Evolutionary conservation across 35 echinoderm and acorn worm species (phyloP), one percentile per base, ranked within the genome.

Genomic region (Lytechinus variegatus): DNA sequence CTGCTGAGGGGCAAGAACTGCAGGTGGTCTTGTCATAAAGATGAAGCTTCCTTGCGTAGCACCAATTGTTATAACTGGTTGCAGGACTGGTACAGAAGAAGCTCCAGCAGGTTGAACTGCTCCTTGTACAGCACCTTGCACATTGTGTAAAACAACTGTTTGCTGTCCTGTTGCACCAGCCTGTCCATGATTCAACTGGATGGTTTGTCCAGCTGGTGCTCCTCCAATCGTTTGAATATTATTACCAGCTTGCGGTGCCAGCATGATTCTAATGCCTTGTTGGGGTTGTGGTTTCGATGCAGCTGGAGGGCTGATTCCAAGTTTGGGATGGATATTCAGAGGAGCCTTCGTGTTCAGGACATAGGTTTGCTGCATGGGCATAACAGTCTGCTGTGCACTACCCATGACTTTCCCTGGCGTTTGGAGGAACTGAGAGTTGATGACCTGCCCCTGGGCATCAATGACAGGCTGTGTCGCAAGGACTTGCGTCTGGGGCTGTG

Each of bases 11-110:
- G 87, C 87, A 56, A 55, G 87, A 14, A 53, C 54, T 52, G 87
- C 27, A 8, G 87, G 53, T 10, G 97, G 79, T 56, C 96, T 94
- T 86, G 96, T 98, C 87, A 98, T 97, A n/a, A 98, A 96, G 16
- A 98, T 98, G 27, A 98, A 97, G 91, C 95, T 98, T 52, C 97
- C 97, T 52, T 97, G 96, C 53, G 96, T 98, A 21, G 96, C 96
- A 44, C 95, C 96, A 11, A 98, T 95, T 13, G 97, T 98, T n/a
- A 98, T 97, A 9, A 98, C 97, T 71, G 97, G 97, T 28, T 97
- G 96, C 27, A 95, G 54, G 54, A 93, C 92, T 56, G 92, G 92
- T 21, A 93, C 55, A 55, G 92, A 93, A 27, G 92, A 93, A 9
- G 53, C 92, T 19, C 54, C n/a, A 27, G 52, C 53, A 10, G 92